phyloP scores from a whole-genome alignment of 2,797 vertebrate genomes.

The Lacerta bilineata region DNA sequence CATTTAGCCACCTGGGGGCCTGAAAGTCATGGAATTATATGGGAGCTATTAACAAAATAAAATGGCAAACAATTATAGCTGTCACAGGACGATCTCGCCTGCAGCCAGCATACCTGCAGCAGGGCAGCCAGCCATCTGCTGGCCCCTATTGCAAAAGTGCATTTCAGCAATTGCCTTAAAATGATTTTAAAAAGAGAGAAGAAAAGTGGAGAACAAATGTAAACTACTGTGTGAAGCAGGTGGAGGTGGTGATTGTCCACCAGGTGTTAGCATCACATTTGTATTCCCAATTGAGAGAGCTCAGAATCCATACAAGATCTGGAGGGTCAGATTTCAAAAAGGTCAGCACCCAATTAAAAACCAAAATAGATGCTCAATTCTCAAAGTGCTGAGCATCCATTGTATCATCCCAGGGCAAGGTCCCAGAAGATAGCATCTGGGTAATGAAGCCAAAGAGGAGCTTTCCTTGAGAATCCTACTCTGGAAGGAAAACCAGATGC shows the following conservation, averaged over 20 bases:
- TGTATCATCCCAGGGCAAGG: not conserved
- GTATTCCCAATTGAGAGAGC: constrained; percentile 15
- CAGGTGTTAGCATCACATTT: constrained; percentile 5
- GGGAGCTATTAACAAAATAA: constrained; percentile 39
- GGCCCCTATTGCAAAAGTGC: not conserved
- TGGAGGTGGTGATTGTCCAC: not conserved
- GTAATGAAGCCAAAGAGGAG: not conserved
- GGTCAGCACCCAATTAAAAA: constrained; percentile 27
- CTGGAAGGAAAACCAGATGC: not conserved
- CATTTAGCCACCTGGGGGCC: constrained; percentile 7
- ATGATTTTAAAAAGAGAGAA: not conserved
- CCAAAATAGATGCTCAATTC: constrained; percentile 13
- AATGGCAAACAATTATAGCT: not conserved
- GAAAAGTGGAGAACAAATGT: not conserved
- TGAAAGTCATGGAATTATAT: constrained; percentile 37
- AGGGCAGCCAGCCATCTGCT: constrained; percentile 26
- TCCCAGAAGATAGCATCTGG: not conserved
- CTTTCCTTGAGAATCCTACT: constrained; percentile 2
- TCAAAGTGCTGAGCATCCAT: constrained; percentile 17
- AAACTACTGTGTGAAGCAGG: not conserved
- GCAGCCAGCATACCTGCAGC: not conserved
- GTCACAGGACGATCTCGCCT: constrained; percentile 24
- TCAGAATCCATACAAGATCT: constrained; percentile 2
- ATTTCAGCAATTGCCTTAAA: not conserved
- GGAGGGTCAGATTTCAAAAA: constrained; percentile 30